These are phyloP conservation scores for Butorides virescens DNA, from an alignment of 2,113 vertebrate genomes.

Conservation along the genomic window DNA sequence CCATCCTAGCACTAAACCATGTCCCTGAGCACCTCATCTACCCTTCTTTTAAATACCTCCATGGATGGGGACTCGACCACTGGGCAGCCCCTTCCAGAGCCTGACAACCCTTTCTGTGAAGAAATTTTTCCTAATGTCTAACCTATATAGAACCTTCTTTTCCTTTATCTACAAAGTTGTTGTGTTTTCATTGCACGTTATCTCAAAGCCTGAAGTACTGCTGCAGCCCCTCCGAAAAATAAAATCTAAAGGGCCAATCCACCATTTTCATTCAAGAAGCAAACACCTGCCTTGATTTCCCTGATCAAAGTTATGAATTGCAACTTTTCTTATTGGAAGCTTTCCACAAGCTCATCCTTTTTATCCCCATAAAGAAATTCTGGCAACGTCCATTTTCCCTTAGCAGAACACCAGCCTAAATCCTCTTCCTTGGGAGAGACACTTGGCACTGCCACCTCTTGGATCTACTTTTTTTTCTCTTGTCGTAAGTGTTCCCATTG, in stretches of 20 bases:
- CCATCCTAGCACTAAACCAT: too few relatives aligned
- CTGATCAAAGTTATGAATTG: background rate
- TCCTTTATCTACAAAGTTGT: background rate
- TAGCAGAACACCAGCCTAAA: background rate
- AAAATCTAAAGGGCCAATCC: background rate
- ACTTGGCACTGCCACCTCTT: background rate
- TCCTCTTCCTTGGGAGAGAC: background rate
- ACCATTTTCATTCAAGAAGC: background rate
- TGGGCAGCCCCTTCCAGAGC: too few relatives aligned
- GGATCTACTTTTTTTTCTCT: background rate
- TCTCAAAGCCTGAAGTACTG: background rate
- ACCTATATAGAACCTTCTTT: background rate
- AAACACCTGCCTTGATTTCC: background rate
- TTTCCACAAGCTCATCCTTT: background rate
- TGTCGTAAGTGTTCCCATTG: background rate
- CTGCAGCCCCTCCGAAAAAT: accelerated
- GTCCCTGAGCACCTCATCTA: too few relatives aligned
- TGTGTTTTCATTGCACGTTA: background rate
- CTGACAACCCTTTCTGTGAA: too few relatives aligned
- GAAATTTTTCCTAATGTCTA: too few relatives aligned
- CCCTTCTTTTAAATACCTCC: too few relatives aligned
- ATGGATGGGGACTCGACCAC: too few relatives aligned
- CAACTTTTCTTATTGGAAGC: background rate
- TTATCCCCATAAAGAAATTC: background rate
- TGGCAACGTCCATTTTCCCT: background rate